Evolutionary conservation across 1,140 invertebrate genomes (phyloP).

Genomic region (Drosophila nigrodunni): DNA sequence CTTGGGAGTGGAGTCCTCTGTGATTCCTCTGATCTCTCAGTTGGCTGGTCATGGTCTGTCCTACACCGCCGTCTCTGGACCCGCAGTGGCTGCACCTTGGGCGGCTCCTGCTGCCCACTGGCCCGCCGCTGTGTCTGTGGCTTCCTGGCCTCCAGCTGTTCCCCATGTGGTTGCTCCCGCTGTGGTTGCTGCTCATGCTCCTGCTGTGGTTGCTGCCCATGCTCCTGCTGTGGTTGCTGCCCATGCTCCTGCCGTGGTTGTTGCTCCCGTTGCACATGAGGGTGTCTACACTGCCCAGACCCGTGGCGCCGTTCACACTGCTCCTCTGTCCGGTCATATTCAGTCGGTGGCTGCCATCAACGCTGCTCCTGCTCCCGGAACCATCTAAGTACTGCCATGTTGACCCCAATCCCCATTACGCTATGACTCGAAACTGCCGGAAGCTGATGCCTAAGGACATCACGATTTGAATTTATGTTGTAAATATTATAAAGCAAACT

Average conservation of each 20-base stretch:
- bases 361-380: conserved; percentile 85
- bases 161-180: conserved; percentile 32
- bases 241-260: conserved; percentile 56
- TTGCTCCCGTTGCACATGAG: conserved; percentile 69
- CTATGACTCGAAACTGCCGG: conserved; percentile 59
- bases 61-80: conserved; percentile 67
- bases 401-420: conserved; percentile 5
- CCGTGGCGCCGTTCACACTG: conserved; percentile 85
- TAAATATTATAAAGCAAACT: conserved; percentile 58
- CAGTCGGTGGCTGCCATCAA: conserved; percentile 84
- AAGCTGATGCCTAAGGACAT: conserved; percentile 13
- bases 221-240: conserved; percentile 44
- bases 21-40: conserved; percentile 72
- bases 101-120: conserved; percentile 59
- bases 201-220: conserved; percentile 10
- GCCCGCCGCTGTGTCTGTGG: conserved; percentile 65
- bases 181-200: conserved; percentile 45
- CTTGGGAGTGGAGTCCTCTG: conserved; percentile 80
- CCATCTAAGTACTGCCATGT: conserved; percentile 67
- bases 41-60: conserved; percentile 73
- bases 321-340: conserved; percentile 85
- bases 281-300: conserved; percentile 85
- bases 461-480: conserved; percentile 38
- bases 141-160: conserved; percentile 49
- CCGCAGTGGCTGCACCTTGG: conserved; percentile 64